Evolutionary conservation across 2,113 vertebrate species (phyloP).

Genomic region (Apodemus sylvaticus): DNA sequence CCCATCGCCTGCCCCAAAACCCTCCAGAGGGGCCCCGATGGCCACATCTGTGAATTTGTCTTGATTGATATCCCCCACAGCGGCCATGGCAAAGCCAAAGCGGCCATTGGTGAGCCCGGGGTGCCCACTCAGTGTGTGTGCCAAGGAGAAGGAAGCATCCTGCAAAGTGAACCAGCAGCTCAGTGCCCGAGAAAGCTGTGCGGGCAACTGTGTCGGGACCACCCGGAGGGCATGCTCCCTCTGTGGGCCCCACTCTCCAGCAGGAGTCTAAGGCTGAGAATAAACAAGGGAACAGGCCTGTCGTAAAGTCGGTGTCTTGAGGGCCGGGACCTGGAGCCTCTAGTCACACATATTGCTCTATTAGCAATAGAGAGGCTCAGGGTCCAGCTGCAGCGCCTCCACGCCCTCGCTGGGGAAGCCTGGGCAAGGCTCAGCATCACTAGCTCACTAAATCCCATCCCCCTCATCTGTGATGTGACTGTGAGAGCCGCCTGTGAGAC

Average conservation of each 20-base stretch:
- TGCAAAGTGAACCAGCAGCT: slow-evolving; percentile 62
- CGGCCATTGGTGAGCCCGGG: slow-evolving; percentile 77
- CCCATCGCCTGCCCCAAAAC: neutral
- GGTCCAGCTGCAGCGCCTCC: neutral
- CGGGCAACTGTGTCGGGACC: too few species aligned
- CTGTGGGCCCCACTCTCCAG: neutral
- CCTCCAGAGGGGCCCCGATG: slow-evolving; percentile 86
- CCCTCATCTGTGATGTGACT: neutral
- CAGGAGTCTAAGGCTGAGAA: neutral
- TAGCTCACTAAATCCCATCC: neutral
- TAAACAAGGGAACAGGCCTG: neutral
- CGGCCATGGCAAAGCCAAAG: slow-evolving; percentile 86
- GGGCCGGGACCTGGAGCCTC: neutral
- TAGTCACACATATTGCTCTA: neutral
- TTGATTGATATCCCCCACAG: slow-evolving; percentile 84
- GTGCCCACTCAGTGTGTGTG: neutral
- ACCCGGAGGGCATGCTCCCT: neutral
- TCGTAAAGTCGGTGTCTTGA: neutral
- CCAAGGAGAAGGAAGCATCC: slow-evolving; percentile 64
- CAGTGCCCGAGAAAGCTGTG: neutral
- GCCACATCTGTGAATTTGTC: slow-evolving; percentile 85
- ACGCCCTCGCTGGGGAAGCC: neutral
- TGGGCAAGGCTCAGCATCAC: neutral
- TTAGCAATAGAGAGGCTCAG: neutral
- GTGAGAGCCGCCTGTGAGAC: neutral